Percentiles rank a stretch among this genome's conserved stretches.
Evolutionary conservation across 2,888 invertebrate species (phyloP).

Genomic region (Zhuqinia jingwanae): DNA sequence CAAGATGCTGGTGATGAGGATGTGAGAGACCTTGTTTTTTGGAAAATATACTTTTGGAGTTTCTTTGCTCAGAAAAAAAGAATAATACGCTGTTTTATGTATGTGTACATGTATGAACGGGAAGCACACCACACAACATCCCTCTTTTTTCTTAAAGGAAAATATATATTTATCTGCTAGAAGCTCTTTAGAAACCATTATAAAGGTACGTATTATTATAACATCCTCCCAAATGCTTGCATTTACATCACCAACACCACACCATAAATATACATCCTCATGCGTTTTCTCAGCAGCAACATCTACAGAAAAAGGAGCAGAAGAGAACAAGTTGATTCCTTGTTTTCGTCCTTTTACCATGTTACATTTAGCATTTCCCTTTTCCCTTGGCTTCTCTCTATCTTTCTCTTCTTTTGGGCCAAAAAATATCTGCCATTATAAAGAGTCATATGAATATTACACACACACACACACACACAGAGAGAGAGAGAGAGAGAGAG

Average conservation of each 20-base stretch:
- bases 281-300: not conserved
- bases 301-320: not conserved
- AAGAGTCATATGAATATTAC: too few relatives aligned
- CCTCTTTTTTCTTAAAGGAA: not conserved
- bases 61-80: conserved; percentile 14
- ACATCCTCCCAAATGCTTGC: too few relatives aligned
- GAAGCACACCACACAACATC: not conserved
- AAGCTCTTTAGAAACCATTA: not conserved
- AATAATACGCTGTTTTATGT: not conserved
- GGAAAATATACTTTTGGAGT: conserved; percentile 20
- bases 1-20: not conserved
- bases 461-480: too few relatives aligned
- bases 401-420: not conserved
- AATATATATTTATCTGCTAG: not conserved
- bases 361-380: not conserved
- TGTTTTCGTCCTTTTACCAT: conserved; percentile 11
- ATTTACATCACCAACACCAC: not conserved
- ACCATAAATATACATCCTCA: not conserved
- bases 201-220: not conserved
- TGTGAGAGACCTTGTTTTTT: not conserved
- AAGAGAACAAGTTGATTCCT: conserved; percentile 46
- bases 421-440: conserved; percentile 22
- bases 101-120: not conserved
- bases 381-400: not conserved
- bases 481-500: not conserved